These are phyloP conservation scores for Acanthisitta chloris DNA, from an alignment of 2,113 vertebrate genomes.

Conservation along the genomic window DNA sequence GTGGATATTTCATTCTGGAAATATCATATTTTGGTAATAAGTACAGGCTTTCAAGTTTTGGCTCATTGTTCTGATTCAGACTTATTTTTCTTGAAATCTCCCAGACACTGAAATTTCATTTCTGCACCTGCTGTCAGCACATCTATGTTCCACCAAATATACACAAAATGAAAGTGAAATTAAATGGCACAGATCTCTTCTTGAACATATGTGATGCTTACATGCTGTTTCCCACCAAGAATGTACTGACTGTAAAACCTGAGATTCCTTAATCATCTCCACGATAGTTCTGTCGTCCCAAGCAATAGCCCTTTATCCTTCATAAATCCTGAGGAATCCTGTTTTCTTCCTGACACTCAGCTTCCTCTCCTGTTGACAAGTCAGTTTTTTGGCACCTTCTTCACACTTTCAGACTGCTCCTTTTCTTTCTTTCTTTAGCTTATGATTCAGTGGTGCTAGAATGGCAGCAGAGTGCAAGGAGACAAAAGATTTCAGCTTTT, in stretches of 20 bases:
- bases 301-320: neutral
- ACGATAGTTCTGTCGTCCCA: neutral
- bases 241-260: neutral
- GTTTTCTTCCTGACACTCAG: neutral
- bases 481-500: neutral
- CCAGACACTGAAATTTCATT: neutral
- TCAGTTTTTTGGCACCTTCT: neutral
- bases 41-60: neutral
- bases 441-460: neutral
- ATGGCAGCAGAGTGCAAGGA: neutral
- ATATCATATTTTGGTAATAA: neutral
- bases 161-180: neutral
- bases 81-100: neutral
- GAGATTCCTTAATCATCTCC: neutral
- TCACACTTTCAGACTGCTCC: neutral
- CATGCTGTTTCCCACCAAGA: neutral
- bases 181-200: neutral
- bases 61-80: neutral
- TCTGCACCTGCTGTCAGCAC: neutral
- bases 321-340: neutral
- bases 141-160: accelerated
- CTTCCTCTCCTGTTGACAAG: neutral
- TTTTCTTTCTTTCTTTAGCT: neutral
- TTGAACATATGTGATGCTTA: neutral
- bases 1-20: neutral